Conservation (phyloP, 2,888 invertebrate species). For the Erebia epiphron region DNA sequence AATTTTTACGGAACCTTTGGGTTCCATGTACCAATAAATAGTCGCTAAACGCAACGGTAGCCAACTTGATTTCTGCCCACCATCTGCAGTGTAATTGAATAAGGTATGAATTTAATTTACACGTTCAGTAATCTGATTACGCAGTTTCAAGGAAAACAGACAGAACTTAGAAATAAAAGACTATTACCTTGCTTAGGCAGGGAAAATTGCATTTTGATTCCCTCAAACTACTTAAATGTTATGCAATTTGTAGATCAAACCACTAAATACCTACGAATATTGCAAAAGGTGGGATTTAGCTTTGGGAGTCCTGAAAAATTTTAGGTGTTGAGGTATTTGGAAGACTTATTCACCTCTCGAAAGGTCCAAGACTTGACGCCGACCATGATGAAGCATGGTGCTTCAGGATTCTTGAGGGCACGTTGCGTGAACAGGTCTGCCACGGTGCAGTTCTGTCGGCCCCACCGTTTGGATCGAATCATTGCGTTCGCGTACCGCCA, state of each 20-base stretch:
- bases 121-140: too few species aligned
- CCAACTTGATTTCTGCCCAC: too few species aligned
- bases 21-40: neutral
- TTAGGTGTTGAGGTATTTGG: neutral
- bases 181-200: too few species aligned
- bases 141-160: too few species aligned
- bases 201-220: too few species aligned
- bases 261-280: too few species aligned
- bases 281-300: too few species aligned
- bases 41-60: too few species aligned
- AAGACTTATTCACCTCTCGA: conserved; percentile 73
- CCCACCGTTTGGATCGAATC: conserved; percentile 76
- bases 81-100: neutral
- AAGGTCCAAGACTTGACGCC: conserved; percentile 87
- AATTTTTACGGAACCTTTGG: neutral
- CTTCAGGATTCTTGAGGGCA: conserved; percentile 83
- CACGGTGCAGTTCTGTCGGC: conserved; percentile 83
- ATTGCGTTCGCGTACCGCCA: conserved; percentile 81
- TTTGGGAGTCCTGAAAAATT: too few species aligned
- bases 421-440: conserved; percentile 84
- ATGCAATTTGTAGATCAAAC: too few species aligned
- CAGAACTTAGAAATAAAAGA: too few species aligned
- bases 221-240: too few species aligned
- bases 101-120: neutral
- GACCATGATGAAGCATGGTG: conserved; percentile 86